These are phyloP conservation scores for Lasioglossum malachurum DNA, from an alignment of 2,888 invertebrate genomes.

Conservation along the genomic window DNA sequence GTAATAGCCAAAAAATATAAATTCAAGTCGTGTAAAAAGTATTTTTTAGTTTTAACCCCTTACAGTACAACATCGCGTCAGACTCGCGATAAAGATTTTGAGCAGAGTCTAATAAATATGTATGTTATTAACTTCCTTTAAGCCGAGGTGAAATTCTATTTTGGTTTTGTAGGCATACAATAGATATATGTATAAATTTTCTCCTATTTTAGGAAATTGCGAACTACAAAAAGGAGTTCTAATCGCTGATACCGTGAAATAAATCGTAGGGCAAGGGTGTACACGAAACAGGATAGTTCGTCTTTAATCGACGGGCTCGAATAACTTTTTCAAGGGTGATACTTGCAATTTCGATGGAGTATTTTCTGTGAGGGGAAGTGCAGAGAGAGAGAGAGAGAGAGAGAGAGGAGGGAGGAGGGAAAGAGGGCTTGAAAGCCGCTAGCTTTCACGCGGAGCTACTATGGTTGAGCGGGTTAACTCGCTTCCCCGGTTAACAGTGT, in stretches of 20 bases:
- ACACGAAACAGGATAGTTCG: background rate
- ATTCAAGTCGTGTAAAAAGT: background rate
- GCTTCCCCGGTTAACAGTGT: conserved; percentile 9
- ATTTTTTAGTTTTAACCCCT: background rate
- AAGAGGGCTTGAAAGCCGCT: background rate
- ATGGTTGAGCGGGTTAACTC: conserved; percentile 12
- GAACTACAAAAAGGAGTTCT: too few species aligned
- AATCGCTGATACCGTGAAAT: too few species aligned
- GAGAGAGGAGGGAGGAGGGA: background rate
- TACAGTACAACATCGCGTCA: too few species aligned
- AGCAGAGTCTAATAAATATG: too few species aligned
- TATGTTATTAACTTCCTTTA: too few species aligned
- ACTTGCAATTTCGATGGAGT: background rate
- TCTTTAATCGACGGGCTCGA: background rate
- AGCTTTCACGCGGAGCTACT: background rate
- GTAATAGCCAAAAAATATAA: background rate
- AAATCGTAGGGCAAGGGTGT: too few species aligned
- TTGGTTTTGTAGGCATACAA: too few species aligned
- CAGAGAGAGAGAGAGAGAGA: background rate
- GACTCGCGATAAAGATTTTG: too few species aligned
- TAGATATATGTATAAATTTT: too few species aligned
- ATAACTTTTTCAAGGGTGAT: background rate
- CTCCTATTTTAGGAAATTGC: too few species aligned
- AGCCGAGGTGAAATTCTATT: too few species aligned
- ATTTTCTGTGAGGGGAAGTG: background rate